These are phyloP conservation scores for Meriones unguiculatus DNA, from an alignment of 2,113 vertebrate genomes.

Conservation along the genomic window DNA sequence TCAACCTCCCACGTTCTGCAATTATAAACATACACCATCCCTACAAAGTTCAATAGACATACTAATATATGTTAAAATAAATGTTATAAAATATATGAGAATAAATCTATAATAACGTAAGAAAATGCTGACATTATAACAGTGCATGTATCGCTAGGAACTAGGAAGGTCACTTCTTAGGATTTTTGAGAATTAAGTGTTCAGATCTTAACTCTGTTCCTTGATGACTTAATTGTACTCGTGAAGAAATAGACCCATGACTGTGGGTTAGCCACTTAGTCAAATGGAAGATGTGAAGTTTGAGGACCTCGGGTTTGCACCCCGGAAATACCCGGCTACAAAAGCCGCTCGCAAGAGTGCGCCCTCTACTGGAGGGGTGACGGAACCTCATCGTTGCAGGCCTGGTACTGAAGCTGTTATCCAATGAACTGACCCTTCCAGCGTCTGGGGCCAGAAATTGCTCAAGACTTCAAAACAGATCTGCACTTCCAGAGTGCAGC, in stretches of 20 bases:
- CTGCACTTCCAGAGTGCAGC: conserved; percentile 93
- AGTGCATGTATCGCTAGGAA: not conserved
- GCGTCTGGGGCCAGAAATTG: conserved; percentile 92
- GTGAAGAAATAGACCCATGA: not conserved
- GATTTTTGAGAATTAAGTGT: conserved; percentile 21
- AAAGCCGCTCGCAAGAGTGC: conserved; percentile 90
- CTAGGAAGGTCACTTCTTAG: not conserved
- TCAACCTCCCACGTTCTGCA: not conserved
- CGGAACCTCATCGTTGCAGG: conserved; percentile 90
- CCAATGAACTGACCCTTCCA: conserved; percentile 86
- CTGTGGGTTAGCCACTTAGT: conserved; percentile 10
- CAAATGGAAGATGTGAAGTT: not conserved
- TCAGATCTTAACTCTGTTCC: not conserved
- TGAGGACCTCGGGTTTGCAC: conserved; percentile 67
- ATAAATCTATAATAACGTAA: not conserved
- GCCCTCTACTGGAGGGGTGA: conserved; percentile 89
- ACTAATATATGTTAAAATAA: not conserved
- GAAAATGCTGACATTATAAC: not conserved
- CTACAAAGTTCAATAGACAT: not conserved
- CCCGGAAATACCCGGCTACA: conserved; percentile 88
- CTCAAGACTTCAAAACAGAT: conserved; percentile 94
- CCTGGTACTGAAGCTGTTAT: conserved; percentile 90
- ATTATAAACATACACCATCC: not conserved
- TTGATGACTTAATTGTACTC: not conserved
- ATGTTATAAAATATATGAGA: not conserved